Percentiles rank a stretch among this genome's conserved stretches.
Evolutionary conservation across 2,797 vertebrate genomes (phyloP).

Genomic region (Pipistrellus kuhlii): DNA sequence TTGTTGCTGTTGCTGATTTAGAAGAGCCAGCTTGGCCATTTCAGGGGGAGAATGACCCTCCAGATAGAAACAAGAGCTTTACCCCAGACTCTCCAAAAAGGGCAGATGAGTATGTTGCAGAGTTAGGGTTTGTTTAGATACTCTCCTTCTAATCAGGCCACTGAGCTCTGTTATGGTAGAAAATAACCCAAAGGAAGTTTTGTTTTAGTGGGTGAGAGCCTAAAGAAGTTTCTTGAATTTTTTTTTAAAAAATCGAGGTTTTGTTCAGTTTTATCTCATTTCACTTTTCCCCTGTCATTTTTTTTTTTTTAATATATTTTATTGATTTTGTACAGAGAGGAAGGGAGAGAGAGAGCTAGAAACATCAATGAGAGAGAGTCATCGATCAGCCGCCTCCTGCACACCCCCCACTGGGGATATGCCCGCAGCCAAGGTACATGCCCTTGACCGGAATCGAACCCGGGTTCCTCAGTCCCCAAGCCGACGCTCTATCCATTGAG

Average conservation of each 20-base stretch:
- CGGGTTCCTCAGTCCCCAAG: too few species aligned
- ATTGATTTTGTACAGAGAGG: too few species aligned
- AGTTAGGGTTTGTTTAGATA: not conserved
- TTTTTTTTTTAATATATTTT: too few species aligned
- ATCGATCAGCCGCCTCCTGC: too few species aligned
- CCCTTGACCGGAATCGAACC: too few species aligned
- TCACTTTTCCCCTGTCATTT: not conserved
- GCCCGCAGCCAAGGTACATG: too few species aligned
- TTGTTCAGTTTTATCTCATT: not conserved
- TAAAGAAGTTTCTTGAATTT: not conserved
- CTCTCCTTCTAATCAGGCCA: not conserved
- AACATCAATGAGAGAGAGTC: too few species aligned
- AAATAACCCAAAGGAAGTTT: not conserved
- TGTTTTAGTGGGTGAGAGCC: not conserved
- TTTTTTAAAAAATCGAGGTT: not conserved
- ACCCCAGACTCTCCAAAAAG: not conserved
- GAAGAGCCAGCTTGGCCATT: not conserved
- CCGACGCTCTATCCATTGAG: too few species aligned
- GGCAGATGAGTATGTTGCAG: not conserved
- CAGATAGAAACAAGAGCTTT: not conserved
- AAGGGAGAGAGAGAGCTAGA: too few species aligned
- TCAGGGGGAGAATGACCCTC: not conserved
- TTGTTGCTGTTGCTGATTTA: slow-evolving; percentile 57
- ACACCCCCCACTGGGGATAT: too few species aligned
- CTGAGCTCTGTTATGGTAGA: not conserved